A percentile compares a stretch with the other conserved stretches of the same genome.
These are phyloP conservation scores for Choreutis nemorana DNA, from an alignment of 2,888 invertebrate genomes.

Conservation along the genomic window DNA sequence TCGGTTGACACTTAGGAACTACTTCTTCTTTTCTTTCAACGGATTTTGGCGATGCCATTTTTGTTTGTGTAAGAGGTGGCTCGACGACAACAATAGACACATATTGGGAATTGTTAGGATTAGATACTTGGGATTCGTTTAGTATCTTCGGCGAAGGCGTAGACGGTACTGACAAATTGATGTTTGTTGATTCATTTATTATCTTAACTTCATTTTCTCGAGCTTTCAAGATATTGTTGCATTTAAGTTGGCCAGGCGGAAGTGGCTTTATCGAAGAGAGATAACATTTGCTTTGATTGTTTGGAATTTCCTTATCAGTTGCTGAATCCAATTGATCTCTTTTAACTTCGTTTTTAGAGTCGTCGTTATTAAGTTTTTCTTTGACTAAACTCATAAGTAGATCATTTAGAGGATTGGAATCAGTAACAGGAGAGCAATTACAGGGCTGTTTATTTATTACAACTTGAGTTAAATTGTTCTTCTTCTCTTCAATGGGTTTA, in stretches of 20 bases:
- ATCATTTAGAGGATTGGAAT: constrained; percentile 56
- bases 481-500: constrained; percentile 45
- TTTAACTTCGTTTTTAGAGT: constrained; percentile 71
- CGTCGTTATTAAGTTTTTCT: constrained; percentile 68
- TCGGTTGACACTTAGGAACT: constrained; percentile 64
- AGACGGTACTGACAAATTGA: constrained; percentile 51
- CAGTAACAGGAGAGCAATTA: constrained; percentile 51
- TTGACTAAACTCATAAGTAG: constrained; percentile 59
- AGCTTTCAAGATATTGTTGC: constrained; percentile 90
- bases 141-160: constrained; percentile 59
- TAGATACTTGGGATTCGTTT: constrained; percentile 54
- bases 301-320: constrained; percentile 69
- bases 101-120: constrained; percentile 51
- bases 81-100: constrained; percentile 60
- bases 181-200: constrained; percentile 50
- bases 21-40: constrained; percentile 56
- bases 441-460: constrained; percentile 51
- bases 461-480: constrained; percentile 46
- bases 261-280: constrained; percentile 74
- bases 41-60: constrained; percentile 50
- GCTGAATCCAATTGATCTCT: constrained; percentile 56
- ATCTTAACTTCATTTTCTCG: constrained; percentile 61
- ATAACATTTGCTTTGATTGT: constrained; percentile 74
- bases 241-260: constrained; percentile 91
- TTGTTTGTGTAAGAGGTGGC: constrained; percentile 41